A percentile compares a stretch with the other conserved stretches of the same genome.
Conservation (phyloP, 2,888 invertebrate species). For the Eupeodes luniger region DNA sequence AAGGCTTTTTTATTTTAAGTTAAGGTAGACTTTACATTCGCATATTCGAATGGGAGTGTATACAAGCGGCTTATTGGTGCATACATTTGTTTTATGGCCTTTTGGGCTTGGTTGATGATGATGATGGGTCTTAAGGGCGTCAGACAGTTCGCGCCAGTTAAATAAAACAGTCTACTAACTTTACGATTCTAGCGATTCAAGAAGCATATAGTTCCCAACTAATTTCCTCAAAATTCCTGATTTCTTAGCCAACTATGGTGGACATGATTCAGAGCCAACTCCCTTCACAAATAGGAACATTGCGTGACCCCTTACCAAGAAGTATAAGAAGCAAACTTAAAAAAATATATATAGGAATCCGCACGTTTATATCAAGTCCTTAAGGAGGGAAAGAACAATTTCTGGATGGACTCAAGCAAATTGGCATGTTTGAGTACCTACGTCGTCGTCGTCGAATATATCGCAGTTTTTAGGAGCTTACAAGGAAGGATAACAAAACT, state of each 20-base stretch:
- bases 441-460: background rate
- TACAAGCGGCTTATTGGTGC: background rate
- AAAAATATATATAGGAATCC: background rate
- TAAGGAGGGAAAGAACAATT: background rate
- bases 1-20: background rate
- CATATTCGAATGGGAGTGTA: too few species aligned
- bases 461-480: background rate
- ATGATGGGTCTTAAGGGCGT: background rate
- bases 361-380: constrained; percentile 14
- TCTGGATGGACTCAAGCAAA: constrained; percentile 5
- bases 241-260: background rate
- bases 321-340: too few species aligned
- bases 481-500: constrained; percentile 29
- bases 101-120: background rate
- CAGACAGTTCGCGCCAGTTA: background rate
- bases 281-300: background rate
- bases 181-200: too few species aligned
- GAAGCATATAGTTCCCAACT: background rate
- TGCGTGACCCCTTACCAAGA: constrained; percentile 6
- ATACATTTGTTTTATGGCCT: background rate
- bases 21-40: too few species aligned
- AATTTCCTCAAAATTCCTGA: background rate
- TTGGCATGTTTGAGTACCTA: constrained; percentile 13
- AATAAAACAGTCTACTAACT: background rate
- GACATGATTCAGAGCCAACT: background rate